Percentiles rank a stretch among this genome's conserved stretches.
These are phyloP conservation scores for Encarsia formosa DNA, from an alignment of 2,888 invertebrate species.

Conservation along the genomic window DNA sequence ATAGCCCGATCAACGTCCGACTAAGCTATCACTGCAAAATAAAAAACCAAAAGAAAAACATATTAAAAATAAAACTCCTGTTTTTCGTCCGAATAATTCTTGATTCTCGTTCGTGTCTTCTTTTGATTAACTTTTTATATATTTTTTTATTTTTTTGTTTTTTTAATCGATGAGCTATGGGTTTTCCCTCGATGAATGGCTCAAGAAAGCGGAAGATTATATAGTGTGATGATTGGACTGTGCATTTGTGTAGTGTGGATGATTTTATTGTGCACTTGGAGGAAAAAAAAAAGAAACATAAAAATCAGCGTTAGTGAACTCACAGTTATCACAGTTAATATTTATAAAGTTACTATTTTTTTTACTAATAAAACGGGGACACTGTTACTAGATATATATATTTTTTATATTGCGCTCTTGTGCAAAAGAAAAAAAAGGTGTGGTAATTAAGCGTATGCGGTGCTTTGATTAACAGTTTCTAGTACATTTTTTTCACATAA, in stretches of 20 bases:
- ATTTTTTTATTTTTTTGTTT: not conserved
- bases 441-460: conserved; percentile 4
- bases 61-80: conserved; percentile 19
- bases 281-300: conserved; percentile 15
- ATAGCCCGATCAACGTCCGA: conserved; percentile 41
- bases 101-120: not conserved
- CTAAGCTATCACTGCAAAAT: conserved; percentile 50
- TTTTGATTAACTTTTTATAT: not conserved
- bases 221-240: conserved; percentile 4
- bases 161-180: conserved; percentile 5
- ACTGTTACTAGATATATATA: not conserved
- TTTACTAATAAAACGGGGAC: not conserved
- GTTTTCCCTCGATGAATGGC: conserved; percentile 14
- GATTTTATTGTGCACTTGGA: conserved; percentile 19
- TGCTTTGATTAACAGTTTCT: conserved; percentile 5
- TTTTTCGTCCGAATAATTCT: not conserved
- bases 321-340: not conserved
- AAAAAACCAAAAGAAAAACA: conserved; percentile 34
- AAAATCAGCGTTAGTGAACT: conserved; percentile 12
- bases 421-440: conserved; percentile 1
- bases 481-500: not conserved
- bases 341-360: not conserved
- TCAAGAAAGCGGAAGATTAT: conserved; percentile 20
- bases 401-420: not conserved
- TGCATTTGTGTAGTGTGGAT: conserved; percentile 17